Base-by-base conservation (phyloP, 2,888 invertebrate genomes). In the Oscheius onirici region DNA sequence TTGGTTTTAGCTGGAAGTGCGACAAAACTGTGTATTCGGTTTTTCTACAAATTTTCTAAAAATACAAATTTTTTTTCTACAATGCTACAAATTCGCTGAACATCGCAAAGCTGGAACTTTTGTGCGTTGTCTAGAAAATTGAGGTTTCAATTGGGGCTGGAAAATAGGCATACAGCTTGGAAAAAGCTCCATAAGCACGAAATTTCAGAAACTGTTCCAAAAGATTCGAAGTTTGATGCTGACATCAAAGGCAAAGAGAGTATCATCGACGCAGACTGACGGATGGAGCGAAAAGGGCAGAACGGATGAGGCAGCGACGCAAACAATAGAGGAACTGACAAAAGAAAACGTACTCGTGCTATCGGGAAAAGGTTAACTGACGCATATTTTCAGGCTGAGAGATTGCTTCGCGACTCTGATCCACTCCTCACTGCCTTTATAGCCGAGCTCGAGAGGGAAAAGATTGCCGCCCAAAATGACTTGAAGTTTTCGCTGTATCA, bases 401-500 rank as follows among this genome's bases (percentile, higher is more conserved):
- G 67, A 26, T 63, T 78, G 17, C 52, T 83, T 24, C 72, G 79
- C 11, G 71, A 78, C 44, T 76, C 80, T 20, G 83, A 84, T 68
- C 79, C 75, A 28, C 71, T 83, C 15, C 70, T 84, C 5, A 77
- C 76, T 8, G 77, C 76, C 13, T 73, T 84, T 34, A 81, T 84
- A 17, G 69, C 78, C 1, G 83, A 84, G 46, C 55, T 83, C 44
- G 81, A 84, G 55, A 74, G 79, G 43, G 83, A 79, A 34, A 83
- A 82, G 55, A 44, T 82, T 22, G 76, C 83, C 51, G 84, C 84
- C 0, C 83, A 84, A 58, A 76, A 72, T 51, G 84, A 84, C 65
- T 74, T 82, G 60, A 82, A 83, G 41, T 84, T 81, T 52, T 80
- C 84, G 3, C 73, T 84, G 34, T 82, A 81, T 1, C 83, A 83